Conservation (phyloP, 2,888 invertebrate species). For the Pediacus dermestoides region DNA sequence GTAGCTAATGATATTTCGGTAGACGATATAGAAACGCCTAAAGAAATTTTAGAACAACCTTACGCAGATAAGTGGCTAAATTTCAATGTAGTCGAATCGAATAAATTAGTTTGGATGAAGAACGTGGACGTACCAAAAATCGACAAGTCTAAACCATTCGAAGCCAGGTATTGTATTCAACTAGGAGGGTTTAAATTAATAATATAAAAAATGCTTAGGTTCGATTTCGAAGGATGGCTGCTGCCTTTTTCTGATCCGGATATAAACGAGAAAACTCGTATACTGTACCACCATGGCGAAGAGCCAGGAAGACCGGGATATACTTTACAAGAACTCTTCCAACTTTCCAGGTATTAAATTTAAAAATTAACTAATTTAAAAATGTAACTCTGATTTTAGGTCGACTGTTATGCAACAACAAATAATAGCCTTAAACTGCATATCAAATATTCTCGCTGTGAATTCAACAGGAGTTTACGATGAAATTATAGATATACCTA, state of each 20-base stretch:
- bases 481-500: conserved; percentile 68
- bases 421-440: conserved; percentile 71
- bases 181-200: neutral
- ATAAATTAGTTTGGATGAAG: conserved; percentile 88
- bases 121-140: conserved; percentile 57
- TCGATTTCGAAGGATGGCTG: conserved; percentile 78
- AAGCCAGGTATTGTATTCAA: conserved; percentile 57
- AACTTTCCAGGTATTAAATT: conserved; percentile 58
- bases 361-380: neutral
- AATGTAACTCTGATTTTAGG: conserved; percentile 42
- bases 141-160: conserved; percentile 60
- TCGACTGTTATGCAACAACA: conserved; percentile 81
- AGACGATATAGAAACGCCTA: conserved; percentile 52
- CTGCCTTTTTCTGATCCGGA: conserved; percentile 66
- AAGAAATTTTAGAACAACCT: conserved; percentile 57
- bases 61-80: conserved; percentile 73
- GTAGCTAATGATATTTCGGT: conserved; percentile 36
- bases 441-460: conserved; percentile 74
- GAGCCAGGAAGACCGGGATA: conserved; percentile 91
- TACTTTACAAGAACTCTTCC: conserved; percentile 81
- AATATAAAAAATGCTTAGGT: conserved; percentile 49
- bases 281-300: conserved; percentile 88
- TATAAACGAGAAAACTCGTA: conserved; percentile 59
- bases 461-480: conserved; percentile 74
- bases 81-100: conserved; percentile 81